phyloP scores from a whole-genome alignment of 1,140 invertebrate genomes.

The Cyclina sinensis region DNA sequence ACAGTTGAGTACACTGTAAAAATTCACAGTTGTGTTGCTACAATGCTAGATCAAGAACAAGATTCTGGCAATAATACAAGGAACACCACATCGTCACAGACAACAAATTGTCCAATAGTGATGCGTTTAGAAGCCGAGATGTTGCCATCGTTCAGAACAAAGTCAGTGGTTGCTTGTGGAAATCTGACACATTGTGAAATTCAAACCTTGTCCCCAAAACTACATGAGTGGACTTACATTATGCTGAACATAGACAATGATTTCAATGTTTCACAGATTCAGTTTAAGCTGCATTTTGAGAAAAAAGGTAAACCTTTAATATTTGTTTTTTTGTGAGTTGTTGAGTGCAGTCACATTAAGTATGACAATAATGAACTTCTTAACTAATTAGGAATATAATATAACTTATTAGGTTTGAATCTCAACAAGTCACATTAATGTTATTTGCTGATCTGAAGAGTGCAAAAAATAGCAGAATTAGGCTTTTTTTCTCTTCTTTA shows the following conservation, averaged over 20 bases:
- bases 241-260: constrained; percentile 9
- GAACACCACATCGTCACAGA: not conserved
- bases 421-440: too few relatives aligned
- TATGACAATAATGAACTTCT: too few relatives aligned
- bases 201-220: not conserved
- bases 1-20: constrained; percentile 38
- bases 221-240: constrained; percentile 51
- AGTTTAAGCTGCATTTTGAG: constrained; percentile 43
- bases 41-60: not conserved
- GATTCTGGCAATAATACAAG: not conserved
- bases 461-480: too few relatives aligned
- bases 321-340: too few relatives aligned
- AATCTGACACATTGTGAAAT: constrained; percentile 26
- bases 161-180: constrained; percentile 7
- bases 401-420: too few relatives aligned
- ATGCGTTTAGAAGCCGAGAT: constrained; percentile 1
- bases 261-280: constrained; percentile 57
- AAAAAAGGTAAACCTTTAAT: constrained; percentile 48
- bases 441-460: too few relatives aligned
- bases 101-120: constrained; percentile 33
- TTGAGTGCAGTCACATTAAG: too few relatives aligned
- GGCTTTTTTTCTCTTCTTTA: too few relatives aligned
- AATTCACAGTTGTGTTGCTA: constrained; percentile 22
- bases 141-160: not conserved
- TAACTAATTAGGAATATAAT: too few relatives aligned